phyloP scores from a whole-genome alignment of 2,113 vertebrate species.

The Heterochromis multidens region DNA sequence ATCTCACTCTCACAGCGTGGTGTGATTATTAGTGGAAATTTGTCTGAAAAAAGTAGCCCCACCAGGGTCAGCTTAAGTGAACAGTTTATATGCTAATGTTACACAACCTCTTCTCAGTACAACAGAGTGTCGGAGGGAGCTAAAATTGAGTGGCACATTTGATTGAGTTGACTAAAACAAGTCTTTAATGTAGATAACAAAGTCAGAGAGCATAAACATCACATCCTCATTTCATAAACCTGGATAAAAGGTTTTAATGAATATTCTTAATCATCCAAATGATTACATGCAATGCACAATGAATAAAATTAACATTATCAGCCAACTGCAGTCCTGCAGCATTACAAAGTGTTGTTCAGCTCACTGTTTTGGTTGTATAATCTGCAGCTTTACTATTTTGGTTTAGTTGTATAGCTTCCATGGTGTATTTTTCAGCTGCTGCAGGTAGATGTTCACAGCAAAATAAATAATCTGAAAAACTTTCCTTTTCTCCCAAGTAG shows the following conservation, averaged over 20 bases:
- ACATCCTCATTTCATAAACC: neutral
- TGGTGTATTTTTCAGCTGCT: neutral
- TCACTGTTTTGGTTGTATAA: neutral
- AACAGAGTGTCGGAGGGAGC: neutral
- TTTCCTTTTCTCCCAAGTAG: neutral
- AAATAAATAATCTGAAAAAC: neutral
- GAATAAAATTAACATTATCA: neutral
- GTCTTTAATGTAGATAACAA: neutral
- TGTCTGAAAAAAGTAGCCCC: neutral
- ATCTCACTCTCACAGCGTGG: neutral
- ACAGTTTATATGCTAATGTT: conserved; percentile 39
- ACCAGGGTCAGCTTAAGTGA: conserved; percentile 10
- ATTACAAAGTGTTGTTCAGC: neutral
- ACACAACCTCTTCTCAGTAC: neutral
- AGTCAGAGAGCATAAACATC: neutral
- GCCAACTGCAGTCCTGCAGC: neutral
- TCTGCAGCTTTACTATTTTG: neutral
- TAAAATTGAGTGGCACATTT: neutral
- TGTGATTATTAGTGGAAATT: conserved; percentile 8
- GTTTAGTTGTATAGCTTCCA: neutral
- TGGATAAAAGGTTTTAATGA: neutral
- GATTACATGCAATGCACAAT: neutral
- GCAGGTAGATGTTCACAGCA: neutral
- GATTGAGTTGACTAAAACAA: neutral
- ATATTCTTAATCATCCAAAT: neutral